Base-by-base conservation (phyloP, 1,140 invertebrate genomes). In the Zaprionus inermis region DNA sequence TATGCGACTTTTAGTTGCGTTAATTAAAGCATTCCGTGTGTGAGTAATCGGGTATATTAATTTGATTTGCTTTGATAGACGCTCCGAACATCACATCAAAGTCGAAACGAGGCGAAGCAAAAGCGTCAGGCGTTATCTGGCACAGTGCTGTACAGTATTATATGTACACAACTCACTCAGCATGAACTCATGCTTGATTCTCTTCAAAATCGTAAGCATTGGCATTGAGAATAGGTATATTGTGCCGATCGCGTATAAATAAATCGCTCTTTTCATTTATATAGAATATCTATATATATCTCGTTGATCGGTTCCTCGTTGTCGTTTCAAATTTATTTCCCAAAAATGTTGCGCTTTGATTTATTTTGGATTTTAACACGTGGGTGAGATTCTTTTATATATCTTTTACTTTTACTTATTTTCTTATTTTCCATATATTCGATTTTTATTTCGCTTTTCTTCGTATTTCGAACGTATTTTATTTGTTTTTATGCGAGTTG, bases 101-200 rank as follows among this genome's bases (percentile, higher is more conserved):
- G 34, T 73, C 68, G 64, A 70, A 66, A 52, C 65, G 32, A 61
- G 61, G 38, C 38, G 38, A 16, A 59, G 38, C 38, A n/a, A 16
- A 59, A 75, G 58, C 79, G 68, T 84, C 81, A 63, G 38, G 51
- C 51, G 69, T 77, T 88, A 86, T 83, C 77, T 71, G 18, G 5
- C 20, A 88, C 83, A 88, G 76, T 88, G 72, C 24, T 44, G 41
- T 32, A 14, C 49, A 72, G 52, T 65, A 70, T 18, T 60, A 38
- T 32, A 59, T 41, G 65, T 70, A 66, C 83, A 55, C 0, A 24
- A 90, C 86, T 90, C 82, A 90, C 86, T 83, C 44, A 76, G 63
- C 28, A 86, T 56, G 24, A 91, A 72, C 66, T 90, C 86, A 67
- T 90, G 36, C 78, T 86, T 90, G 6, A 90, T 71, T 90, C 72